Base-by-base conservation (phyloP, 2,797 vertebrate genomes). In the Adrianichthys oophorus region DNA sequence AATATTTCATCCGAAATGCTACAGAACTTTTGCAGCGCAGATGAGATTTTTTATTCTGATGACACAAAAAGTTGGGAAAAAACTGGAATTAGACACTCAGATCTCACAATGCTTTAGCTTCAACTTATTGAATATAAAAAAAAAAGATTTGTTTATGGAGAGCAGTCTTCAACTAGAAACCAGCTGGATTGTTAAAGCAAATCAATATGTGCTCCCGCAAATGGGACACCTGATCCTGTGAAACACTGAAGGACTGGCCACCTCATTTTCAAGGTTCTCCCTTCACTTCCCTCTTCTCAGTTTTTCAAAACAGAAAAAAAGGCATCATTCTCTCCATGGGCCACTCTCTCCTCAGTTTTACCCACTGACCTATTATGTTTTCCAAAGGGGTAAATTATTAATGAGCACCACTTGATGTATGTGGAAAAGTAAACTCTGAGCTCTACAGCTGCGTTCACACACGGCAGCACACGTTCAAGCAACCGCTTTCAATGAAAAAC, bases 181-280 rank as follows among this genome's bases (percentile, higher is more conserved):
- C 69, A 67, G 59, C 46, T 15, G 17, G 55, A 52, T 87, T 81
- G 86, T 85, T 87, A 84, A 80, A 75, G 82, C 70, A 59, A 63
- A 87, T 91, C 86, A 3, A 90, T 92, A 84, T 5, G 72, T 63
- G 65, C 79, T 74, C 78, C 73, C 68, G 78, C 72, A 80, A 77
- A 85, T 78, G 70, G 50, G 89, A 89, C 80, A 90, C 84, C 78
- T 43, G 87, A 91, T 87, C 83, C 80, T 67, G 78, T 73, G 70
- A 80, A 79, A 80, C 79, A 70, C 74, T 65, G 52, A 76, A 47
- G 76, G 78, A 80, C 78, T 72, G 67, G 65, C 72, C 68, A 57
- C 65, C 26, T 59, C 56, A 54, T 62, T 19, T 70, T 48, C 52
- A 37, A 48, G 44, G 41, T 44, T 1, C 21, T 56, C 32, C 43